Evolutionary conservation across 2,113 vertebrate genomes (phyloP).

Genomic region (Anolis sagrei): DNA sequence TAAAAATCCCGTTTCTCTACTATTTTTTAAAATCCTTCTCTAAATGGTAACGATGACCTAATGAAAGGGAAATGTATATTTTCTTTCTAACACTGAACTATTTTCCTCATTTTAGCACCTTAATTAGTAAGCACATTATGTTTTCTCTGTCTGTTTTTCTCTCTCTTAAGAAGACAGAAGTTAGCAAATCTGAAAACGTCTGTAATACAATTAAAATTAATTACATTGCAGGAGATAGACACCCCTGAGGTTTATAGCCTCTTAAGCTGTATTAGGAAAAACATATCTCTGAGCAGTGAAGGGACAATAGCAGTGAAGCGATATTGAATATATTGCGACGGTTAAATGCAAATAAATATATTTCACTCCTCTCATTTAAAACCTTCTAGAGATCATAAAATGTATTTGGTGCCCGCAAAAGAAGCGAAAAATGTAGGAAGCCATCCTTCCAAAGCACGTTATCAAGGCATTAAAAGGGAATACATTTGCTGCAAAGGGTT

Average conservation of each 20-base stretch:
- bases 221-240: conserved; percentile 69
- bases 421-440: conserved; percentile 61
- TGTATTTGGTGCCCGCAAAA: conserved; percentile 34
- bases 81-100: conserved; percentile 47
- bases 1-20: conserved; percentile 45
- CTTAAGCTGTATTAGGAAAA: conserved; percentile 52
- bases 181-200: conserved; percentile 67
- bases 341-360: conserved; percentile 59
- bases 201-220: conserved; percentile 71
- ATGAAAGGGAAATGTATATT: conserved; percentile 45
- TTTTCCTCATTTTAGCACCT: conserved; percentile 53
- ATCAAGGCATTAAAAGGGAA: conserved; percentile 60
- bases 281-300: conserved; percentile 37
- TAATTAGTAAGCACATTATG: conserved; percentile 62
- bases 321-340: conserved; percentile 21
- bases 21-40: conserved; percentile 56
- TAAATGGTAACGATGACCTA: conserved; percentile 43
- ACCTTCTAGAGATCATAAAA: conserved; percentile 31
- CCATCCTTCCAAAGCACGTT: conserved; percentile 57
- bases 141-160: conserved; percentile 55
- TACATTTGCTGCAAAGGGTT: conserved; percentile 56
- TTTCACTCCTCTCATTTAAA: conserved; percentile 53
- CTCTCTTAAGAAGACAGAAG: conserved; percentile 65
- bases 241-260: conserved; percentile 61
- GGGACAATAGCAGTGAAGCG: conserved; percentile 30